Evolutionary conservation across 2,888 invertebrate species (phyloP), one percentile per base, ranked within the genome.

Genomic region (Tenodera sinensis): DNA sequence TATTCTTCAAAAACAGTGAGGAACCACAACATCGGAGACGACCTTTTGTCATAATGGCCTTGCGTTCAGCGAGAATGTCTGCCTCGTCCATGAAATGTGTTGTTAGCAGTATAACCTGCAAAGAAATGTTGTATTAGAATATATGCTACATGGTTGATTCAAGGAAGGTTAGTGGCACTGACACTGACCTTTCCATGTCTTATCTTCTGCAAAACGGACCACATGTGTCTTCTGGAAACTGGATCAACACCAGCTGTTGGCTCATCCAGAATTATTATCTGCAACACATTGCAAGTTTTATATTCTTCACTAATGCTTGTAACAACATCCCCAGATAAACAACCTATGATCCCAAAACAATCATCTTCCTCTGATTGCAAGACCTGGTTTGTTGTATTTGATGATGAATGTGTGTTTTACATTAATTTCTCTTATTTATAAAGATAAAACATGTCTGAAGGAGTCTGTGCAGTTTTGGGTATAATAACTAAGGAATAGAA

Each of bases 21-120:
- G 97, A 97, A 2, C 98, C 98, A 91, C 97, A 97, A 92, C 97
- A 97, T 30, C 97, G 94, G 86, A 98, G 94, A 92, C 95, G 95
- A 27, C 98, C 98, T 93, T 96, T 96, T 90, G 97, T 97, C 88
- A 98, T 96, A n/a, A 98, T 97, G 0, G 98, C 97, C 93, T 98
- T 98, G 90, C 98, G 93, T 92, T 98, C 97, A 0, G 97, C 97
- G 87, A 98, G 93, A 91, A 98, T 97, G 92, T 98, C 98, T 0
- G 98, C 98, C 92, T 98, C 97, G 92, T 98, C 97, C 97, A 98
- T 97, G 93, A 97, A 98, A 93, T 98, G 98, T 0, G 97, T 98
- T 0, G 97, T 97, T 47, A 98, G 93, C 3, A 98, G 93, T 89
- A 98, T 95, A 0, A 94, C 93, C 92, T 93, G 88, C 34, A 42